Percentiles rank a stretch among this genome's conserved stretches.
Evolutionary conservation across 2,797 vertebrate genomes (phyloP).

Genomic region (Oryzias dopingdopingensis): DNA sequence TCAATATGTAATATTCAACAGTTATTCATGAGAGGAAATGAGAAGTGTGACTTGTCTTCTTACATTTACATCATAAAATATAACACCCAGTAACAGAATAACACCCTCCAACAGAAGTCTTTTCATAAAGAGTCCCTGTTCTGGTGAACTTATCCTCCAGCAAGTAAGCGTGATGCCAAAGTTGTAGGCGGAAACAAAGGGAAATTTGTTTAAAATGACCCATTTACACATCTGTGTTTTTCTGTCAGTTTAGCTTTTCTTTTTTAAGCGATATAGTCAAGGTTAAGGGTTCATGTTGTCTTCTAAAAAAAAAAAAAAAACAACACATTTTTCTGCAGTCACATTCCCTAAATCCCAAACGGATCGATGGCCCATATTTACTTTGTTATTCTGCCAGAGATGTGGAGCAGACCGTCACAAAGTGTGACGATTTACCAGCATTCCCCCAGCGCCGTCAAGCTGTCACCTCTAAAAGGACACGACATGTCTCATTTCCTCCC

Average conservation of each 20-base stretch:
- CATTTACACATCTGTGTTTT: not conserved
- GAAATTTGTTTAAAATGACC: constrained; percentile 1
- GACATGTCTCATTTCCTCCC: constrained; percentile 46
- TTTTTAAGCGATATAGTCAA: no score
- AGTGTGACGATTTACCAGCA: not conserved
- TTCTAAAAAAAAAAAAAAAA: no score
- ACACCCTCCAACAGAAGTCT: no score
- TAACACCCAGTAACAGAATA: not conserved
- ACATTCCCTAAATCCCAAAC: not conserved
- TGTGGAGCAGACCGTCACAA: constrained; percentile 11
- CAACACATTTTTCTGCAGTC: not conserved
- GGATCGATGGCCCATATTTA: constrained; percentile 27
- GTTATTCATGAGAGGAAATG: constrained; percentile 17
- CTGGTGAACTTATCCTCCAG: not conserved
- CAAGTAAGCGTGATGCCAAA: not conserved
- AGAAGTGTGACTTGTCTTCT: not conserved
- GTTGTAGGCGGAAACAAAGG: not conserved
- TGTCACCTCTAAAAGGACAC: constrained; percentile 48
- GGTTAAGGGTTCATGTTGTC: no score
- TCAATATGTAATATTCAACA: not conserved
- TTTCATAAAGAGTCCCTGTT: no score
- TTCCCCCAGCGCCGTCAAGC: constrained; percentile 3
- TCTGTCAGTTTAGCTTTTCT: no score
- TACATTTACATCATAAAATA: not conserved
- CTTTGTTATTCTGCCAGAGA: constrained; percentile 1